These are phyloP conservation scores for Abrostola triplasia DNA, from an alignment of 2,888 invertebrate species.

Conservation along the genomic window DNA sequence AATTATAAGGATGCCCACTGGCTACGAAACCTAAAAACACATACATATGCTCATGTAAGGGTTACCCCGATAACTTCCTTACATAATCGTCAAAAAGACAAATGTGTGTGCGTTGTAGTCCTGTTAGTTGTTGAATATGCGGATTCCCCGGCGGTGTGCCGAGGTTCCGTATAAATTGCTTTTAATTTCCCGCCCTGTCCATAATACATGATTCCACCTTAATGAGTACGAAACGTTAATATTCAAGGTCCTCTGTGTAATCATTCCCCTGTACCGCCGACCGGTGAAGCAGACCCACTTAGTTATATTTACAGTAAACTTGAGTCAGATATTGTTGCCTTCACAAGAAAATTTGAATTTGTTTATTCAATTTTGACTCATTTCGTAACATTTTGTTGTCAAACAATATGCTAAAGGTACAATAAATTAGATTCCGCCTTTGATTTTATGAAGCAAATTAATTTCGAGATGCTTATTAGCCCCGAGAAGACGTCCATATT, in stretches of 20 bases:
- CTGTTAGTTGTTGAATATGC: slow-evolving; percentile 28
- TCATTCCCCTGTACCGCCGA: slow-evolving; percentile 51
- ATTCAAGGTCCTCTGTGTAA: slow-evolving; percentile 63
- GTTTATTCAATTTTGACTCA: slow-evolving; percentile 57
- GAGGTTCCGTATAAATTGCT: slow-evolving; percentile 62
- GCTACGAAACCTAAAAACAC: slow-evolving; percentile 43
- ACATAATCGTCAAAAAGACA: slow-evolving; percentile 46
- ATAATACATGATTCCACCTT: slow-evolving; percentile 61
- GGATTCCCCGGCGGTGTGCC: slow-evolving; percentile 30
- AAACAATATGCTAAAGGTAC: slow-evolving; percentile 55
- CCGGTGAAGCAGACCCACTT: slow-evolving; percentile 54
- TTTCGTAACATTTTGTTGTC: slow-evolving; percentile 56
- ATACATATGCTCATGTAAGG: slow-evolving; percentile 30
- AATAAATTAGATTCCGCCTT: slow-evolving; percentile 54
- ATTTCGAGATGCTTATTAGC: slow-evolving; percentile 52
- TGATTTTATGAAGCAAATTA: slow-evolving; percentile 58
- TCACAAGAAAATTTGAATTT: slow-evolving; percentile 55
- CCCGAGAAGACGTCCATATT: slow-evolving; percentile 36
- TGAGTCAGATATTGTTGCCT: slow-evolving; percentile 52
- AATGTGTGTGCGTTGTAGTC: slow-evolving; percentile 30
- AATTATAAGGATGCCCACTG: slow-evolving; percentile 48
- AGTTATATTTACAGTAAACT: slow-evolving; percentile 60
- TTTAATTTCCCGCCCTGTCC: slow-evolving; percentile 66
- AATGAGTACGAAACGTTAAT: slow-evolving; percentile 64
- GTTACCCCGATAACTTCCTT: slow-evolving; percentile 37